A percentile compares a stretch with the other conserved stretches of the same genome.
These are phyloP conservation scores for Butorides virescens DNA, from an alignment of 2,113 vertebrate species.

Conservation along the genomic window DNA sequence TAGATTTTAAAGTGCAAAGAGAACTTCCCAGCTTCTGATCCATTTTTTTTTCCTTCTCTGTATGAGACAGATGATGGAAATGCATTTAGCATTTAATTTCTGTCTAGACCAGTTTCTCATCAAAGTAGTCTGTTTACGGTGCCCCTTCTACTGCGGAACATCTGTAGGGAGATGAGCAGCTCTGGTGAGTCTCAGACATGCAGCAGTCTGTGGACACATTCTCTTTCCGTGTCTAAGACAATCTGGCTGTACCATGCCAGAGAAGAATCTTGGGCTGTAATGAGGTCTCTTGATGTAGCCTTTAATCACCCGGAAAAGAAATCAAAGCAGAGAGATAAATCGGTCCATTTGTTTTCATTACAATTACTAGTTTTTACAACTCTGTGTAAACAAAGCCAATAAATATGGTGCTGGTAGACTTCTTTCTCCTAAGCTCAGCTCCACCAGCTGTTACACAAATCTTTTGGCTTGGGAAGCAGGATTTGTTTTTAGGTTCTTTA, in stretches of 20 bases:
- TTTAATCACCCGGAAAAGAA: conserved; percentile 47
- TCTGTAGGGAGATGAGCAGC: not conserved
- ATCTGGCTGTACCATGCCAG: not conserved
- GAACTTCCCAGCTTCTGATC: not conserved
- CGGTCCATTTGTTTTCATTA: conserved; percentile 56
- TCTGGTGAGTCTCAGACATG: not conserved
- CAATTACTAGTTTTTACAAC: conserved; percentile 54
- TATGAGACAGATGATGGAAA: not conserved
- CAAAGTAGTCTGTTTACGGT: not conserved
- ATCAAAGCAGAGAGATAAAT: conserved; percentile 46
- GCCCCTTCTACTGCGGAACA: not conserved
- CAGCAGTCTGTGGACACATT: not conserved
- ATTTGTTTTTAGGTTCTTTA: not conserved
- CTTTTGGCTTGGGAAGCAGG: not conserved
- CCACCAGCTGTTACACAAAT: conserved; percentile 9
- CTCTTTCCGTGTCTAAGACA: not conserved
- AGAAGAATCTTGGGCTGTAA: not conserved
- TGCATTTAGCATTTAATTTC: not conserved
- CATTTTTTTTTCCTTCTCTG: fast-evolving
- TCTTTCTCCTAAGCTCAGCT: not conserved
- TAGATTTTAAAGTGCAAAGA: not conserved
- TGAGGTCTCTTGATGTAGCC: not conserved
- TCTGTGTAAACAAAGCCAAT: conserved; percentile 28
- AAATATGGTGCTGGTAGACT: conserved; percentile 1
- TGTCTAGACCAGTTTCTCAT: not conserved